Conservation (phyloP, 64 coral and sea anemone genomes). For the Trachythela sp. region DNA sequence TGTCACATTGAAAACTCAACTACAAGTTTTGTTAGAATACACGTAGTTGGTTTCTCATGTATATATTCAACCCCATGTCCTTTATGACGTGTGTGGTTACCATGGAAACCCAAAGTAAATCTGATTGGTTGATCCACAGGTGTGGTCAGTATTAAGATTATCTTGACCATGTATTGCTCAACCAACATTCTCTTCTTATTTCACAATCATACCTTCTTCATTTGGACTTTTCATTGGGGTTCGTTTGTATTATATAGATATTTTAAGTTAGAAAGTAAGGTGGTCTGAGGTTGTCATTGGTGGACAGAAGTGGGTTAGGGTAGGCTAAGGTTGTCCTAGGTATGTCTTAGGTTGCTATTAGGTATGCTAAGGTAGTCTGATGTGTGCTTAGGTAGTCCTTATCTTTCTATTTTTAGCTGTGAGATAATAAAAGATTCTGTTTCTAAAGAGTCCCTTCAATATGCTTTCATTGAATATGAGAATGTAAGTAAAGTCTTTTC, state of each 20-base stretch:
- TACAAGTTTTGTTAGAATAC: too few relatives aligned
- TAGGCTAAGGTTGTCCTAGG: too few relatives aligned
- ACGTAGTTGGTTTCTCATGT: background rate
- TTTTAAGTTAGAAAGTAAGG: too few relatives aligned
- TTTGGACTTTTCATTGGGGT: background rate
- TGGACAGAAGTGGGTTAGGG: too few relatives aligned
- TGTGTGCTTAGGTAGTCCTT: background rate
- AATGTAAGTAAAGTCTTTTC: slow-evolving; percentile 69
- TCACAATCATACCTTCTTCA: background rate
- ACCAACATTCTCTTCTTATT: background rate
- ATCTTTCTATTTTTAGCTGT: slow-evolving; percentile 60
- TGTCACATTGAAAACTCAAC: too few relatives aligned
- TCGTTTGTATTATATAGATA: too few relatives aligned
- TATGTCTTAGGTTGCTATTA: background rate
- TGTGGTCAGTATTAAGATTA: background rate
- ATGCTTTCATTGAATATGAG: slow-evolving; percentile 98
- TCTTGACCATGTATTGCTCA: background rate
- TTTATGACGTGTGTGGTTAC: background rate
- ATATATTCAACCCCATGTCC: background rate
- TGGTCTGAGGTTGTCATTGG: too few relatives aligned
- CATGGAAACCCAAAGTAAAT: background rate
- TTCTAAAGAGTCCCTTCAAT: slow-evolving; percentile 81
- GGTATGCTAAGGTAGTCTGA: too few relatives aligned
- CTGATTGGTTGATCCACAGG: background rate
- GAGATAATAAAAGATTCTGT: slow-evolving; percentile 85